Conservation (phyloP, 2,888 invertebrate genomes). For the Nomada hirtipes region DNA sequence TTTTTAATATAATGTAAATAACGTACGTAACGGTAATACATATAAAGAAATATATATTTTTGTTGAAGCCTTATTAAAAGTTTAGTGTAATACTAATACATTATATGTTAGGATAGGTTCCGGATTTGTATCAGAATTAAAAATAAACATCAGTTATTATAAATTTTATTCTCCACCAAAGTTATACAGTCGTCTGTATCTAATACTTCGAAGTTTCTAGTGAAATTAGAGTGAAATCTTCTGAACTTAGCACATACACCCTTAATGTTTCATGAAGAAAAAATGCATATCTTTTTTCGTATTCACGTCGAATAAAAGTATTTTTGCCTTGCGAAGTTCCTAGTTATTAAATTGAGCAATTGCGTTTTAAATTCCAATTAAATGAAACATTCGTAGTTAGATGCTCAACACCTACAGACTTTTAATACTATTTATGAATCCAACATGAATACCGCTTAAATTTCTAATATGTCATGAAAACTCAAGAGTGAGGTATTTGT, state of each 20-base stretch:
- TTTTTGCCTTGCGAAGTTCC: not conserved
- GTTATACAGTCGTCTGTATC: conserved; percentile 20
- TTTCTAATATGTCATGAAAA: conserved; percentile 28
- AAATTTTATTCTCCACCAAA: conserved; percentile 28
- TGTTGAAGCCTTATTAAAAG: no score
- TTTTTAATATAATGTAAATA: not conserved
- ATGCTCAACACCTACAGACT: conserved; percentile 44
- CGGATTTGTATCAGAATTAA: not conserved
- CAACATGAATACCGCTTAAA: conserved; percentile 36
- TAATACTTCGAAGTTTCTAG: conserved; percentile 21
- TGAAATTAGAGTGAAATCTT: conserved; percentile 12
- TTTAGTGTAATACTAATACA: no score
- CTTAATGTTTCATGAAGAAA: conserved; percentile 3
- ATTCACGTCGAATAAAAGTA: conserved; percentile 17
- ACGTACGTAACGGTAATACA: no score
- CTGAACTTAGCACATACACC: conserved; percentile 16
- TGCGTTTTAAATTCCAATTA: conserved; percentile 15
- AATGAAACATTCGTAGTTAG: conserved; percentile 29
- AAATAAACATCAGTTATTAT: conserved; percentile 27
- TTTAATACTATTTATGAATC: conserved; percentile 20
- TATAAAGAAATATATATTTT: no score
- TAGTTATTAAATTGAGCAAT: conserved; percentile 41
- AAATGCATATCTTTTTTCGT: conserved; percentile 24
- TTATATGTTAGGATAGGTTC: not conserved
- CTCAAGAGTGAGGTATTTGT: conserved; percentile 16